Evolutionary conservation across 2,113 vertebrate genomes (phyloP).

Genomic region (Hippopotamus amphibius): DNA sequence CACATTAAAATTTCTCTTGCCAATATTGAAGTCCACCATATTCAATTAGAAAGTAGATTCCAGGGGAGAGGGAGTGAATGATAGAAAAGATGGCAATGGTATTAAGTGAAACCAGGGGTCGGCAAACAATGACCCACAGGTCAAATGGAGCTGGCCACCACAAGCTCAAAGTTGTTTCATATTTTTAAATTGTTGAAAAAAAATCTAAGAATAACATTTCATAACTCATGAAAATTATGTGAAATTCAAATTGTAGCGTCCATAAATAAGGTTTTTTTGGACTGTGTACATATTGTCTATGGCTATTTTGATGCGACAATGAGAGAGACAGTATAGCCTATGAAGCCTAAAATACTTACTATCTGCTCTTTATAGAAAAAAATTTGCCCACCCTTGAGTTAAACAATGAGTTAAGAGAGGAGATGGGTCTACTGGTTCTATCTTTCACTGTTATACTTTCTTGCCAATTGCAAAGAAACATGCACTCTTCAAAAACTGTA

Average conservation of each 20-base stretch:
- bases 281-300: neutral
- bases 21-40: neutral
- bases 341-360: neutral
- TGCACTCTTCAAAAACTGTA: neutral
- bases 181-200: neutral
- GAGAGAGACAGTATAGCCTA: neutral
- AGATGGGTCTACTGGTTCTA: neutral
- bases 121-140: neutral
- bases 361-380: neutral
- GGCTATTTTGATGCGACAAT: neutral
- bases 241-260: neutral
- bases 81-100: neutral
- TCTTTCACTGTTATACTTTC: neutral
- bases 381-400: neutral
- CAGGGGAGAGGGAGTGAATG: neutral
- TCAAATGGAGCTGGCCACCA: neutral
- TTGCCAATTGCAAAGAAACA: neutral
- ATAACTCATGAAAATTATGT: neutral
- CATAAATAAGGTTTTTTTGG: neutral
- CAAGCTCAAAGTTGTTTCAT: neutral
- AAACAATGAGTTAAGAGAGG: neutral
- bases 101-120: neutral
- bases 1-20: slow-evolving; percentile 21
- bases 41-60: slow-evolving; percentile 30
- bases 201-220: neutral